Percentiles rank a stretch among this genome's conserved stretches.
Evolutionary conservation across 2,888 invertebrate species (phyloP).

Genomic region (Crepidodera aurea): DNA sequence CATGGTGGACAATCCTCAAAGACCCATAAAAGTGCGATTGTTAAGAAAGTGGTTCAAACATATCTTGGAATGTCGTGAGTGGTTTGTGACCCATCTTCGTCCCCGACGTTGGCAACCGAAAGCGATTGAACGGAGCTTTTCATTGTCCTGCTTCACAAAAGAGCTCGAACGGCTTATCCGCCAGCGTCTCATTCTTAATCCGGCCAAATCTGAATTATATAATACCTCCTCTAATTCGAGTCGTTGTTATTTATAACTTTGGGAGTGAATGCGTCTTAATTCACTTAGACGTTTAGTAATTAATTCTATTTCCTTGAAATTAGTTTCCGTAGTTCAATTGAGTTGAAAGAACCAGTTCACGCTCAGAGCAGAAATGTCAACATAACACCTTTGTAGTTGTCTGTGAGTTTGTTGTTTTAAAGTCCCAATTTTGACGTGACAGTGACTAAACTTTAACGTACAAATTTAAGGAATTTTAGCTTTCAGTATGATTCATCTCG

Average conservation of each 20-base stretch:
- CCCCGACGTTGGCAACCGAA: neutral
- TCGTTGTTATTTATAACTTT: conserved; percentile 22
- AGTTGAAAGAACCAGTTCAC: conserved; percentile 2
- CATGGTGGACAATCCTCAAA: neutral
- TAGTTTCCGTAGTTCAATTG: conserved; percentile 5
- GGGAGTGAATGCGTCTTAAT: conserved; percentile 18
- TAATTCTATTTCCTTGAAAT: conserved; percentile 18
- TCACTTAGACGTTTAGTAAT: conserved; percentile 15
- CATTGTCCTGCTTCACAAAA: conserved; percentile 24
- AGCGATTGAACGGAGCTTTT: conserved; percentile 22
- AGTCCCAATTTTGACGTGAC: neutral
- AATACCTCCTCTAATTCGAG: conserved; percentile 18
- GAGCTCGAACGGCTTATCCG: conserved; percentile 21
- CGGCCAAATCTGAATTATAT: conserved; percentile 22
- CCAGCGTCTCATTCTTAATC: conserved; percentile 19
- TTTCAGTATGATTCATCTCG: no score
- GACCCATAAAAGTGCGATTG: conserved; percentile 14
- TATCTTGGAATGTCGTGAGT: conserved; percentile 31
- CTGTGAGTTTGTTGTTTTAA: neutral
- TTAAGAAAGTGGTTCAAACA: conserved; percentile 14
- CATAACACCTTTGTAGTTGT: neutral
- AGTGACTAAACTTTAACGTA: neutral
- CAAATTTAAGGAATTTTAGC: neutral
- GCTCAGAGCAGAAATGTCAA: neutral
- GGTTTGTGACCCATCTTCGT: conserved; percentile 20